Evolutionary conservation across 1,140 invertebrate genomes (phyloP), one percentile per base, ranked within the genome.

Genomic region (Eumaeus atala): DNA sequence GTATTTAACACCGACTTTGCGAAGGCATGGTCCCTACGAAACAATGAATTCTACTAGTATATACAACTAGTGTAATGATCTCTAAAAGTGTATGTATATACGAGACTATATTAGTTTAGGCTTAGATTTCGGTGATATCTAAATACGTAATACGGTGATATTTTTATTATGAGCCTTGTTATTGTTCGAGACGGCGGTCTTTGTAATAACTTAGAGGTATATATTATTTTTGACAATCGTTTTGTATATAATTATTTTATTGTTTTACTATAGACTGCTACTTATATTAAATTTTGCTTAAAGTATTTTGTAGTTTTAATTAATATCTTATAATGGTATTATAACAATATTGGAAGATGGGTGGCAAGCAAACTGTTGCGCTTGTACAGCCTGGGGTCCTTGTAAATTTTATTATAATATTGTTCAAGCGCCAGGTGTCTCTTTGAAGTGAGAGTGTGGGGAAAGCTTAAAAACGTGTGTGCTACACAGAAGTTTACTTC

Each of bases 111-210:
- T 53, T 61, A 33, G 54, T 12, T 33, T 60, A 69, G 61, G 71
- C 61, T 69, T 67, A 65, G 73, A 73, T 75, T 71, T 71, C 59
- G 67, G 74, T 77, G 74, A 80, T 80, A 83, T 74, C 67, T 77
- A 61, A 72, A 84, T 86, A 86, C 83, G 83, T 86, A 86, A 85
- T 73, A 72, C 64, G 72, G 83, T 86, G 83, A 86, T 86, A 86
- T 79, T 77, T 74, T 50, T 70, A 70, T 75, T 72, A 71, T 71
- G 72, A 83, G 74, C 79, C 77, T 82, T 85, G 77, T 50, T 60
- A 64, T 61, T 58, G 52, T 53, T 44, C 40, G 35, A 69, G 74
- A 72, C 12, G 40, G 40, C 16, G 40, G 9, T 44, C 40, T 17
- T 66, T 63, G 63, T 66, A 59, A 52, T 57, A 77, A 74, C 65